Percentiles rank a stretch among this genome's conserved stretches.
These are phyloP conservation scores for Catocala fraxini DNA, from an alignment of 2,888 invertebrate species.

Conservation along the genomic window DNA sequence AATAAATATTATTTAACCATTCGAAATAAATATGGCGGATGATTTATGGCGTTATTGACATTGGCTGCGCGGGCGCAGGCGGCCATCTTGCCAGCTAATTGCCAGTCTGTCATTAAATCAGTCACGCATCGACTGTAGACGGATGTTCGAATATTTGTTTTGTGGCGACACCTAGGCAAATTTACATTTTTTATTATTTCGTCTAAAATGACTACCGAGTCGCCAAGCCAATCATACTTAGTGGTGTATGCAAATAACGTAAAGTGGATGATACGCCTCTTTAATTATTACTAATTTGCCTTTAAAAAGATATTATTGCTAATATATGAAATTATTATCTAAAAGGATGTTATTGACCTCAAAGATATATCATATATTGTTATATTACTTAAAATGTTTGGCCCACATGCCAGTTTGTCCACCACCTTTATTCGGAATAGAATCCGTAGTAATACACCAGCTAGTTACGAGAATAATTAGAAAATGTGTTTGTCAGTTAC, in stretches of 20 bases:
- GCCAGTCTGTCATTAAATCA: constrained; percentile 79
- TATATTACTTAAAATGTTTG: too few species aligned
- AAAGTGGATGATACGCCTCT: constrained; percentile 39
- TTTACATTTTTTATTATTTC: constrained; percentile 44
- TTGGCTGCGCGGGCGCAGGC: constrained; percentile 73
- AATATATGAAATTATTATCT: background rate
- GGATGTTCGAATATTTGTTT: constrained; percentile 57
- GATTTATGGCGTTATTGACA: constrained; percentile 82
- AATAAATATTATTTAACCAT: constrained; percentile 69
- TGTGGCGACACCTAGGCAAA: constrained; percentile 50
- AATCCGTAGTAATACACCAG: too few species aligned
- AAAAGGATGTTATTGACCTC: background rate
- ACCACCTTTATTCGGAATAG: too few species aligned
- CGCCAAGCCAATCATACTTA: constrained; percentile 38
- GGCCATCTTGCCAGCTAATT: constrained; percentile 84
- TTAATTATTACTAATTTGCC: constrained; percentile 26
- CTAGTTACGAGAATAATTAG: too few species aligned
- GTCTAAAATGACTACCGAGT: constrained; percentile 31
- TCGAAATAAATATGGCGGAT: constrained; percentile 83
- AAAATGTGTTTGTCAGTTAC: too few species aligned
- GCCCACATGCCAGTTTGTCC: too few species aligned
- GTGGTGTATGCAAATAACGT: constrained; percentile 42
- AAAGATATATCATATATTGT: too few species aligned
- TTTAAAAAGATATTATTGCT: background rate
- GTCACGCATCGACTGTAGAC: constrained; percentile 69